A percentile compares a stretch with the other conserved stretches of the same genome.
These are phyloP conservation scores for Stercorarius parasiticus DNA, from an alignment of 2,113 vertebrate genomes.

Conservation along the genomic window DNA sequence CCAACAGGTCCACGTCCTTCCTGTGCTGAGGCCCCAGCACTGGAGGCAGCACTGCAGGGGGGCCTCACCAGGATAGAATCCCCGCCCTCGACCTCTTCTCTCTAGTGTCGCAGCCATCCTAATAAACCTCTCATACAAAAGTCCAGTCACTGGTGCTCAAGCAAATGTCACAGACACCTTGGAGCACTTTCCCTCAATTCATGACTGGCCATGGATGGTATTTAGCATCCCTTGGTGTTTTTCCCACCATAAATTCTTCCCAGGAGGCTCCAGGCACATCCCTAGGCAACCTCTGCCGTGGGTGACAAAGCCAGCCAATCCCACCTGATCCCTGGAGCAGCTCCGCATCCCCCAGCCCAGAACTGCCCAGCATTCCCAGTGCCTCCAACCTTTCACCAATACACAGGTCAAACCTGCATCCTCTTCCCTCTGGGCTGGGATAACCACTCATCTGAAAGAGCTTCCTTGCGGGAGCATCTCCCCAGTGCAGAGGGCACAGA, in stretches of 20 bases:
- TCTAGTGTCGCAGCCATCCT: rapidly evolving
- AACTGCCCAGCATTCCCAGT: not conserved
- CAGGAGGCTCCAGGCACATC: not conserved
- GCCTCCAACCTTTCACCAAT: not conserved
- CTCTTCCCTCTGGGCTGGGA: not conserved
- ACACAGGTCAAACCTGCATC: rapidly evolving
- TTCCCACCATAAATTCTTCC: not conserved
- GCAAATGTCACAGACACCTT: rapidly evolving
- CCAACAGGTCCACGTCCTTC: not conserved
- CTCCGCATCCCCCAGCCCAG: not conserved
- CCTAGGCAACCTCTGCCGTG: not conserved
- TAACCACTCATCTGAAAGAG: not conserved
- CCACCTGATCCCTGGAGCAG: not conserved
- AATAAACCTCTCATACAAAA: rapidly evolving
- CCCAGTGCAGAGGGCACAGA: rapidly evolving
- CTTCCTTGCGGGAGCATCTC: not conserved
- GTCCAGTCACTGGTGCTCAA: rapidly evolving
- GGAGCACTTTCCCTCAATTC: rapidly evolving
- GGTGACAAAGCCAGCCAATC: not conserved
- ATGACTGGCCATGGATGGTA: rapidly evolving
- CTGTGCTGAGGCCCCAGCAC: not conserved
- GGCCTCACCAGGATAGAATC: not conserved
- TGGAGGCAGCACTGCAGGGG: not conserved
- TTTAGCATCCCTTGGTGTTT: too few species aligned
- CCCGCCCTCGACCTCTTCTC: not conserved